Base-by-base conservation (phyloP, 1,140 invertebrate species). In the Mya arenaria region DNA sequence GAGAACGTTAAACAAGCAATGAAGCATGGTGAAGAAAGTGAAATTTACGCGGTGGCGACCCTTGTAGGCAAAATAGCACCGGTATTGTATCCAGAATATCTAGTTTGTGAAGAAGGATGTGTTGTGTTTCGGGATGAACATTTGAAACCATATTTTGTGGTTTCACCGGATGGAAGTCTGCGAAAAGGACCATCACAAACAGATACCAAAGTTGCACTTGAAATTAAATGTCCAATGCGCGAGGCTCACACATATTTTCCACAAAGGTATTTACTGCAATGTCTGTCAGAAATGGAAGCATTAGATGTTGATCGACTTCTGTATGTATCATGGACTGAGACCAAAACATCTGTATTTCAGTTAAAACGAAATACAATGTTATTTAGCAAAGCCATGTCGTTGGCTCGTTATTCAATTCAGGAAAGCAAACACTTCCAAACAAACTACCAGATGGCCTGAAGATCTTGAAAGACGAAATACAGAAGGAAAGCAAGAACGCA, bases 11-110 rank as follows among this genome's bases (percentile, higher is more conserved):
- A 56, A 48, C 2, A 34, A 0, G 58, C 60, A 17, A 84, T 84
- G 68, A 5, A 68, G 30, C 68, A 84, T 32, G 83, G 83, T 1
- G 69, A 37, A 17, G 60, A 74, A 17, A 74, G 56, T 48, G 75
- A 84, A 39, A 17, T 63, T 34, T 73, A 80, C 39, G 75, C 62
- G 34, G 48, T 74, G 5, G 83, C 83, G 13, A 84, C 83, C 4
- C 28, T 84, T 32, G 19, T 58, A 48, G 62, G 68, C 5, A 80
- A 74, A n/a, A 37, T 80, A 0, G 28, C 74, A 30, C 83, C 75
- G 19, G 69, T n/a, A n/a, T n/a, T n/a, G n/a, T n/a, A n/a, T n/a
- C n/a, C n/a, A n/a, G n/a, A n/a, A n/a, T n/a, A n/a, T n/a, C n/a
- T n/a, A n/a, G n/a, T n/a, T n/a, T n/a, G n/a, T n/a, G n/a, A n/a